Base-by-base conservation (phyloP, 2,797 vertebrate genomes). In the Hephaestus fuliginosus region DNA sequence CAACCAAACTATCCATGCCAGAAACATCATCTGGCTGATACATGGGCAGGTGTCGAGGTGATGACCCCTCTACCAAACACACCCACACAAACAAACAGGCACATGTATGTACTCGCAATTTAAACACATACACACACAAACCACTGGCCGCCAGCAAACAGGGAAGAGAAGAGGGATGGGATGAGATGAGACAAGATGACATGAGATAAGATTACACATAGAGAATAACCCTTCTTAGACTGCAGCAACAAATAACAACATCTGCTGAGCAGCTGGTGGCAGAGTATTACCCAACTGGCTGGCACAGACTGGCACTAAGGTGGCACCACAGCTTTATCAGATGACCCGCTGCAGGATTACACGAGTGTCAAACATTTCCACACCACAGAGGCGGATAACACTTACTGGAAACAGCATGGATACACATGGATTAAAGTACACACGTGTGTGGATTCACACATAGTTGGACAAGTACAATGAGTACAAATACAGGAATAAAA, bases 261-360 rank as follows among this genome's bases (percentile, higher is more conserved):
- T 96, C 95, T 96, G 95, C 85, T 94, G 90, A 92, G 93, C 95
- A 95, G 95, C 94, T 96, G 95, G 93, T 92, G 86, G 78, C 69
- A 58, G 83, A 86, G 92, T 91, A 91, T 94, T 92, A 94, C 87
- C 91, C 94, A 80, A 91, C 90, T 78, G 88, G 82, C 82, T 88
- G 84, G 74, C 90, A 88, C 89, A 76, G 85, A 64, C 86, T 81
- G 91, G 76, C 82, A 81, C 85, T 77, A 74, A 88, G 85, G 89
- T 86, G 85, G 80, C 84, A 89, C 83, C 84, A 58, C 91, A 85
- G 91, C 90, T 90, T 89, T 86, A 91, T 92, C 90, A 91, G 90
- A 94, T 92, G 92, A 95, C 91, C 94, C 82, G 75, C 93, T 84
- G 93, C 93, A 92, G 94, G 94, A 96, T 95, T 95, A 96, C 94